Percentiles rank a stretch among this genome's conserved stretches.
Evolutionary conservation across 2,888 invertebrate species (phyloP).

Genomic region (Quadroppia sp.): DNA sequence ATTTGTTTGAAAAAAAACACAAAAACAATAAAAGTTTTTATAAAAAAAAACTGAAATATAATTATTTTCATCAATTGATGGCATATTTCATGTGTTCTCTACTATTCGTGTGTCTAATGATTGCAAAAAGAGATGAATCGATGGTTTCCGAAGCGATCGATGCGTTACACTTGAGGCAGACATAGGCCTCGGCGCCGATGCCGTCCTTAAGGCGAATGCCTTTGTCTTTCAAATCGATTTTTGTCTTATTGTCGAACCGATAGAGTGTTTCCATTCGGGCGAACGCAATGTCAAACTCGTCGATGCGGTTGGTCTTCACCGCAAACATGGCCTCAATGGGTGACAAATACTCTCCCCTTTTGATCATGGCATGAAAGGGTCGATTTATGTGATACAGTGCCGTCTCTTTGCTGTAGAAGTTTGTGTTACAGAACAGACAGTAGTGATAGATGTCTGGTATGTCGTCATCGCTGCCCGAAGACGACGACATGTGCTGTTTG

Average conservation of each 20-base stretch:
- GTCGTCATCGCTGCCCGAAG: neutral
- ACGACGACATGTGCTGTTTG: neutral
- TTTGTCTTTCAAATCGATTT: neutral
- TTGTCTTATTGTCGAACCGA: neutral
- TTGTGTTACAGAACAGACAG: slow-evolving; percentile 7
- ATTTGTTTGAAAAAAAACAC: too few species aligned
- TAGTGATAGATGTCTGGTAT: neutral
- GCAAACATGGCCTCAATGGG: slow-evolving; percentile 12
- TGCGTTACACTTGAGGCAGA: neutral
- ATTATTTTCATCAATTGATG: too few species aligned
- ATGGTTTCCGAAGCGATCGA: neutral
- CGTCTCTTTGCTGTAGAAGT: slow-evolving; percentile 13
- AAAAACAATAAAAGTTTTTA: too few species aligned
- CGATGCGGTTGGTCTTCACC: neutral
- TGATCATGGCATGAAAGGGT: neutral
- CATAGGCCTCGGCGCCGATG: neutral
- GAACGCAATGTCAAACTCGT: neutral
- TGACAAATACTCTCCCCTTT: neutral
- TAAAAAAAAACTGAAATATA: too few species aligned
- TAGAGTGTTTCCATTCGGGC: slow-evolving; percentile 1
- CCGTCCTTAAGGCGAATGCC: slow-evolving; percentile 16
- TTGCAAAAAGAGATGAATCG: neutral
- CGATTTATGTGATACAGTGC: neutral
- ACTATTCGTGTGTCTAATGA: neutral
- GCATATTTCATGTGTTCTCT: neutral